Evolutionary conservation across 2,888 invertebrate species (phyloP), one percentile per base, ranked within the genome.

Genomic region (Agrilus biguttatus): DNA sequence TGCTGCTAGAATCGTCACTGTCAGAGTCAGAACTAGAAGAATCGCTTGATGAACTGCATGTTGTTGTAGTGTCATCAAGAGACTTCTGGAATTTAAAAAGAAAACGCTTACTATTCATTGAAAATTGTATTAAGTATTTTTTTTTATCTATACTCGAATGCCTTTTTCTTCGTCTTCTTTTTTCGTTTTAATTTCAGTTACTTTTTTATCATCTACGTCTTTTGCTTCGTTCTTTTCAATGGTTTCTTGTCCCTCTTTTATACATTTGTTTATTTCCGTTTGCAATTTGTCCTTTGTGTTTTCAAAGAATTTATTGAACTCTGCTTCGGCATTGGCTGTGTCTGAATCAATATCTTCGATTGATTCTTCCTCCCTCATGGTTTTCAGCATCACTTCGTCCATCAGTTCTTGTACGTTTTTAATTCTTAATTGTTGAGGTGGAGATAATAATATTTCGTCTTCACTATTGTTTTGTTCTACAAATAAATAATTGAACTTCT

Each of bases 41-140:
- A 21, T 66, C 65, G 13, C 73, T 72, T 23, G 75, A 75, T 51
- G 75, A 76, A 32, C 75, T 75, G 1, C 68, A 67, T 39, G 69
- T 66, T 42, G 67, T 68, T 37, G 66, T 64, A 3, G 60, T 59
- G 35, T 55, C 56, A 48, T 57, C 57, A 1, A 50, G 46, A 2
- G 52, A 52, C 46, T 54, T 54, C 55, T 55, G 34, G 39, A 42
- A 33, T 36, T 33, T n/a, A n/a, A 35, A 19, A 40, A 14, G 12
- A 43, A 33, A 4, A 28, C 5, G 33, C 8, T n/a, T 35, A 28
- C 14, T 34, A 28, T 28, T 28, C 21, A 21, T 7, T 21, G 5
- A 21, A 21, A 5, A 21, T 21, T 5, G 7, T 21, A 21, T 21
- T 21, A 21, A 21, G 6, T 21, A 21, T 21, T 19, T 4, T 19